These are phyloP conservation scores for Calameuta pallipes DNA, from an alignment of 2,888 invertebrate genomes.

Conservation along the genomic window DNA sequence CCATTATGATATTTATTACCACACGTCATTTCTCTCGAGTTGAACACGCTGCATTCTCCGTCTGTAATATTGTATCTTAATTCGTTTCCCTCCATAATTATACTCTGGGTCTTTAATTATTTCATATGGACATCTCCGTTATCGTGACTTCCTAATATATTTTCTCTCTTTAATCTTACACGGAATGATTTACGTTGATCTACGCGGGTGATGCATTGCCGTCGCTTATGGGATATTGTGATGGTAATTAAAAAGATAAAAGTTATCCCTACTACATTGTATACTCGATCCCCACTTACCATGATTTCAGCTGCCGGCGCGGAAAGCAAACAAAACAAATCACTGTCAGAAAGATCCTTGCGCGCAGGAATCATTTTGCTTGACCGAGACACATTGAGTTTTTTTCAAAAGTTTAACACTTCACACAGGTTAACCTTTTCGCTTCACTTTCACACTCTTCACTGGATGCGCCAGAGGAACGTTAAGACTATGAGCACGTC, in stretches of 20 bases:
- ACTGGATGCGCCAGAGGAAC: not conserved
- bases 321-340: slow-evolving; percentile 19
- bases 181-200: not conserved
- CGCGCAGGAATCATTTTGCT: not conserved
- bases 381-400: not conserved
- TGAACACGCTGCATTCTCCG: not conserved
- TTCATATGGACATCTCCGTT: not conserved
- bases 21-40: not conserved
- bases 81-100: not conserved
- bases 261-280: not conserved
- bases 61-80: not conserved
- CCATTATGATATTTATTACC: slow-evolving; percentile 1
- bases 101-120: not conserved
- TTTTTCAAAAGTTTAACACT: not conserved
- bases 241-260: not conserved
- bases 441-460: not conserved
- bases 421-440: not conserved
- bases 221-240: not conserved
- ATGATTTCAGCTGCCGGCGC: slow-evolving; percentile 23
- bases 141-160: not conserved
- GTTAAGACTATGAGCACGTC: slow-evolving; percentile 1
- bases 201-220: not conserved
- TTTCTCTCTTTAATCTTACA: not conserved
- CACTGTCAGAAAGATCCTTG: slow-evolving; percentile 8
- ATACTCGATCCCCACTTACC: slow-evolving; percentile 23